A percentile compares a stretch with the other conserved stretches of the same genome.
phyloP scores from a whole-genome alignment of 2,797 vertebrate genomes.

The Darevskia mixta region DNA sequence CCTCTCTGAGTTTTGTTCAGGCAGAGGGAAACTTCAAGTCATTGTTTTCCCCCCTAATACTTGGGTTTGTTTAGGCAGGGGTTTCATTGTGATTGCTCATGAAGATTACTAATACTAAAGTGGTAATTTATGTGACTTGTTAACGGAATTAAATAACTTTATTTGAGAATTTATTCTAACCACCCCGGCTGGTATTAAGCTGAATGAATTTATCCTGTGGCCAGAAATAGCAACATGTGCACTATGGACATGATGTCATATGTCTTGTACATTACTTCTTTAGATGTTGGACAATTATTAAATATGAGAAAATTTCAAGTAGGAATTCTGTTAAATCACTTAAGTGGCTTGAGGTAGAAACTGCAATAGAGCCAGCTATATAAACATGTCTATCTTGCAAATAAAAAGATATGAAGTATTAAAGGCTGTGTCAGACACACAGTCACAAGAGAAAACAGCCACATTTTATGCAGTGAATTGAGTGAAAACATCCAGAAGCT shows the following conservation, averaged over 20 bases:
- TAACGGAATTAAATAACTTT: not conserved
- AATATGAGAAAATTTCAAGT: not conserved
- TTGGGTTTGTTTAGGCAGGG: not conserved
- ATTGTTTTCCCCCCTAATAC: not conserved
- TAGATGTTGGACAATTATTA: not conserved
- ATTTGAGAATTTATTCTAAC: not conserved
- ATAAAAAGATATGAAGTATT: not conserved
- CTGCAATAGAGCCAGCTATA: not conserved
- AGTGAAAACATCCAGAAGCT: not conserved
- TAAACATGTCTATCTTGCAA: not conserved
- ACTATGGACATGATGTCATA: not conserved
- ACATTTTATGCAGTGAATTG: not conserved
- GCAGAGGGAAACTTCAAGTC: not conserved
- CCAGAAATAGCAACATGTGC: not conserved
- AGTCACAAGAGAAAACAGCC: not conserved
- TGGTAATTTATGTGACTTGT: not conserved
- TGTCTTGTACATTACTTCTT: not conserved
- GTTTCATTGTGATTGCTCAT: not conserved
- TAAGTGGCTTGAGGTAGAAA: not conserved
- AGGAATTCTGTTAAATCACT: not conserved
- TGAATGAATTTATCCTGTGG: not conserved
- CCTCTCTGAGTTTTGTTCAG: rapidly evolving
- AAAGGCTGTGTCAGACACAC: not conserved
- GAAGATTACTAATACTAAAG: not conserved
- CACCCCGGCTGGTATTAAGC: not conserved